Conservation (phyloP, 2,113 vertebrate genomes). For the Melanocharis versteri region DNA sequence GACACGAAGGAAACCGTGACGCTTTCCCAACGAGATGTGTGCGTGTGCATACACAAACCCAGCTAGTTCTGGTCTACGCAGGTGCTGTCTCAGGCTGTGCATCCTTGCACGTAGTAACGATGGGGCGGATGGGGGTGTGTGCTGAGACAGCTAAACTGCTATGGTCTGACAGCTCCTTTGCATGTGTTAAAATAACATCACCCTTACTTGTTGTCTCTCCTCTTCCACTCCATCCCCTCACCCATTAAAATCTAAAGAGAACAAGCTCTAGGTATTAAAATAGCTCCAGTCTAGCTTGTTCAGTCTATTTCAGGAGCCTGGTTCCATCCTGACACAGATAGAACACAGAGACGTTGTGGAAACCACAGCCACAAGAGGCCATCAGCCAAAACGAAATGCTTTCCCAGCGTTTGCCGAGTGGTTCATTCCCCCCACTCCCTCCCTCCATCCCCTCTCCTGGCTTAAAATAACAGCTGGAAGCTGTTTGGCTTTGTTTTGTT, state of each 20-base stretch:
- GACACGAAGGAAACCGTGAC: accelerated
- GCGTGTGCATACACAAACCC: not conserved
- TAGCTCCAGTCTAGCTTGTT: slow-evolving; percentile 46
- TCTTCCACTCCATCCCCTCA: slow-evolving; percentile 25
- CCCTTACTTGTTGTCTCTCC: slow-evolving; percentile 17
- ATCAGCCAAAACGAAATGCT: slow-evolving; percentile 52
- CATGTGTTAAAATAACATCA: slow-evolving; percentile 49
- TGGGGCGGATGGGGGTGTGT: not conserved
- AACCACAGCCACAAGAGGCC: slow-evolving; percentile 60
- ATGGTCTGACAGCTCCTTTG: not conserved
- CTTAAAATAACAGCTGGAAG: slow-evolving; percentile 60
- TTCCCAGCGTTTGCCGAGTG: not conserved
- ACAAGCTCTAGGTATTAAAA: slow-evolving; percentile 59
- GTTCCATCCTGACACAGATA: slow-evolving; percentile 57
- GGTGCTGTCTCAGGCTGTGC: slow-evolving; percentile 24
- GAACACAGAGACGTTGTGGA: slow-evolving; percentile 44
- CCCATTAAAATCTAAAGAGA: slow-evolving; percentile 12
- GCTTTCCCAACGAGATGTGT: not conserved
- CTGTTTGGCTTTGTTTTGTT: slow-evolving; percentile 36
- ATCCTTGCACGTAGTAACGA: slow-evolving; percentile 16
- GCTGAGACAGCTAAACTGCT: slow-evolving; percentile 31
- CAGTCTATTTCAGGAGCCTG: slow-evolving; percentile 63
- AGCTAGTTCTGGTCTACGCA: not conserved
- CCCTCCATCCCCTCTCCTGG: not conserved
- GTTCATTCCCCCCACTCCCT: not conserved